phyloP scores from a whole-genome alignment of 2,888 invertebrate genomes.

The Chironomus riparius region DNA sequence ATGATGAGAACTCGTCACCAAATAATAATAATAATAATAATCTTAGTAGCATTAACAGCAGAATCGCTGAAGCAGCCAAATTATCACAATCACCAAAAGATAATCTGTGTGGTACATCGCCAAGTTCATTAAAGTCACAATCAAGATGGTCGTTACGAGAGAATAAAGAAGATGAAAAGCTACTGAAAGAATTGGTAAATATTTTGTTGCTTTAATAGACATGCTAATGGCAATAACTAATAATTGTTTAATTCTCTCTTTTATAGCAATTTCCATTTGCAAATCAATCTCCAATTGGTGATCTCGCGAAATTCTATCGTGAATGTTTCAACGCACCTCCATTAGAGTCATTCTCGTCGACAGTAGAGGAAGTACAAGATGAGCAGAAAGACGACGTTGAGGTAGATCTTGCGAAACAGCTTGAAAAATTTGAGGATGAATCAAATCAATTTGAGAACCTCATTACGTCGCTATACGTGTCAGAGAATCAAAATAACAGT shows the following conservation, averaged over 20 bases:
- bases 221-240: background rate
- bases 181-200: constrained; percentile 39
- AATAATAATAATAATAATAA: constrained; percentile 1
- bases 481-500: constrained; percentile 31
- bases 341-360: constrained; percentile 30
- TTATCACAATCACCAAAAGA: constrained; percentile 29
- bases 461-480: constrained; percentile 38
- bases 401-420: constrained; percentile 40
- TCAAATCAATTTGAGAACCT: constrained; percentile 42
- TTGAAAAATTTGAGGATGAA: constrained; percentile 43
- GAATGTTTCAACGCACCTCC: constrained; percentile 43
- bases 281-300: constrained; percentile 40
- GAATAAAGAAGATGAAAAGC: constrained; percentile 38
- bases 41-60: constrained; percentile 14
- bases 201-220: background rate
- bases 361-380: background rate
- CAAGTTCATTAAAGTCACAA: constrained; percentile 29
- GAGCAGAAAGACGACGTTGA: constrained; percentile 30
- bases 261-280: constrained; percentile 42
- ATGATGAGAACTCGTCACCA: constrained; percentile 30
- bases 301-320: constrained; percentile 42
- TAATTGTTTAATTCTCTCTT: background rate
- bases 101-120: constrained; percentile 32
- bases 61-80: constrained; percentile 23
- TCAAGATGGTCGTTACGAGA: constrained; percentile 30